These are phyloP conservation scores for Plebejus argus DNA, from an alignment of 2,888 invertebrate genomes.

Conservation along the genomic window DNA sequence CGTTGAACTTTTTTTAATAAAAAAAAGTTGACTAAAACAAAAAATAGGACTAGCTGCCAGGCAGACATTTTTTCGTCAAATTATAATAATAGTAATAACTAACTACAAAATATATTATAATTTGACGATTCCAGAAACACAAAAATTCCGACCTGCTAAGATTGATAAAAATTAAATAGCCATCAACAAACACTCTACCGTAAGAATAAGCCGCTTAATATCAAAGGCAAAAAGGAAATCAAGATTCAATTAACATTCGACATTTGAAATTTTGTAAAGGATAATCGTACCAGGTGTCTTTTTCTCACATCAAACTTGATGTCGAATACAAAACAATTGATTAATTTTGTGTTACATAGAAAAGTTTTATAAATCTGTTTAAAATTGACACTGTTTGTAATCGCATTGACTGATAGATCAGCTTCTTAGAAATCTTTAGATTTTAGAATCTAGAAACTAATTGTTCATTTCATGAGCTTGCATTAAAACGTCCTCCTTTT, in stretches of 20 bases:
- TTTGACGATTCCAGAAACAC: background rate
- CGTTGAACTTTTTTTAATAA: too few relatives aligned
- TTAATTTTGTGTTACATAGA: background rate
- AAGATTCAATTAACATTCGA: background rate
- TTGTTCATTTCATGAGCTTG: too few relatives aligned
- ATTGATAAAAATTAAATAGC: background rate
- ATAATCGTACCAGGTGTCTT: background rate
- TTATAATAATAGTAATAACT: background rate
- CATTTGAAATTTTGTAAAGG: background rate
- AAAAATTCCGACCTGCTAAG: background rate
- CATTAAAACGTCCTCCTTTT: too few relatives aligned
- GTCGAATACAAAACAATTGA: background rate
- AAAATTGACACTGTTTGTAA: too few relatives aligned
- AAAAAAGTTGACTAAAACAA: too few relatives aligned
- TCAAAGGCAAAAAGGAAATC: constrained; percentile 9
- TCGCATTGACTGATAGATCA: too few relatives aligned
- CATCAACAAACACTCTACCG: background rate
- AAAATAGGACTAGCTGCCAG: too few relatives aligned
- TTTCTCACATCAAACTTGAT: background rate
- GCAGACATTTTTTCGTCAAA: too few relatives aligned
- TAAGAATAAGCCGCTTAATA: background rate
- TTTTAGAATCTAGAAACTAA: too few relatives aligned
- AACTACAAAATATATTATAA: background rate
- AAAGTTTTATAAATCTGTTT: too few relatives aligned
- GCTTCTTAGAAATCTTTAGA: too few relatives aligned